phyloP scores from a whole-genome alignment of 2,888 invertebrate genomes.

The Biston betularia region DNA sequence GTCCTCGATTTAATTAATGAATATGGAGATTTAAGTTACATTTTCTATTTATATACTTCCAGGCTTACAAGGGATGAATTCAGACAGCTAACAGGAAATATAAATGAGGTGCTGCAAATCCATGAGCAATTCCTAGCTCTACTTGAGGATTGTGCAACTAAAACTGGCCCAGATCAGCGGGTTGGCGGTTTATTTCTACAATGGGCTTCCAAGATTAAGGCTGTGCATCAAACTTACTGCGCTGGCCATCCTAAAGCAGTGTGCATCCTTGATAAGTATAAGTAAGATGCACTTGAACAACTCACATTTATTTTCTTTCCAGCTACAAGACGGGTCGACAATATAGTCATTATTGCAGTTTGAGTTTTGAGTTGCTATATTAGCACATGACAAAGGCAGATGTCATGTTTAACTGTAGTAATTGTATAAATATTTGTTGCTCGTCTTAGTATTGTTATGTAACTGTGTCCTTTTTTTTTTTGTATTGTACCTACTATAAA shows the following conservation, averaged over 20 bases:
- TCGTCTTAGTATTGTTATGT: too few relatives aligned
- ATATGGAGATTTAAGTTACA: background rate
- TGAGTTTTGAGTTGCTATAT: too few relatives aligned
- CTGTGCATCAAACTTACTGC: constrained; percentile 95
- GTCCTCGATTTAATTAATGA: too few relatives aligned
- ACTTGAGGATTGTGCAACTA: constrained; percentile 92
- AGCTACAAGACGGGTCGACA: too few relatives aligned
- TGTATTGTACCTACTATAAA: too few relatives aligned
- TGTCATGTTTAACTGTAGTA: too few relatives aligned
- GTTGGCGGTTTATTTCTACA: constrained; percentile 97
- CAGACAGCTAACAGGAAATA: constrained; percentile 94
- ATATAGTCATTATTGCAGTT: too few relatives aligned
- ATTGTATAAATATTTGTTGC: too few relatives aligned
- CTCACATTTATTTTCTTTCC: background rate
- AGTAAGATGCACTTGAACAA: constrained; percentile 86
- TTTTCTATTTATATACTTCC: constrained; percentile 49
- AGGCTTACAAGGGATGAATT: constrained; percentile 95
- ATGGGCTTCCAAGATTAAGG: constrained; percentile 93
- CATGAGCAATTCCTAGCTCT: constrained; percentile 93
- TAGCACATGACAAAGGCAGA: too few relatives aligned
- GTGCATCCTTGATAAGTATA: constrained; percentile 96
- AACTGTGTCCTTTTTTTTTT: too few relatives aligned
- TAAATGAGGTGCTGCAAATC: constrained; percentile 93
- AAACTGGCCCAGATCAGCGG: constrained; percentile 91
- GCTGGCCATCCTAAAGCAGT: constrained; percentile 97